Evolutionary conservation across 2,113 vertebrate genomes (phyloP).

Genomic region (Takifugu flavidus): DNA sequence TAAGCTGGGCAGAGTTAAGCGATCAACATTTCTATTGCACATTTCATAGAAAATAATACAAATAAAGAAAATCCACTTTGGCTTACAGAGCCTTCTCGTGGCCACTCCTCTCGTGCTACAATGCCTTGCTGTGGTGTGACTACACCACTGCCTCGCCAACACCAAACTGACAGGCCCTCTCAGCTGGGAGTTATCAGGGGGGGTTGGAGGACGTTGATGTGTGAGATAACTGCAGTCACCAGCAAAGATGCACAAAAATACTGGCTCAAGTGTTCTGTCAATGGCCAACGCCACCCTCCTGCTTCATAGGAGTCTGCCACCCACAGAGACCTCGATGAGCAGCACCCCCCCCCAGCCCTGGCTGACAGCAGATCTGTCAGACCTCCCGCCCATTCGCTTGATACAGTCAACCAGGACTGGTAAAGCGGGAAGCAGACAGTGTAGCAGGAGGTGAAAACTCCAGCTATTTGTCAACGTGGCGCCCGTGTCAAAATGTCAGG

Average conservation of each 20-base stretch:
- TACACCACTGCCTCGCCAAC: slow-evolving; percentile 31
- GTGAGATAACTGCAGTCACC: slow-evolving; percentile 25
- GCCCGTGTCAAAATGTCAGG: slow-evolving; percentile 82
- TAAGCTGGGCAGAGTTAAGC: not conserved
- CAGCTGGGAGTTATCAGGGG: slow-evolving; percentile 34
- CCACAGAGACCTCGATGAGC: slow-evolving; percentile 77
- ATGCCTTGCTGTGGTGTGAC: slow-evolving; percentile 30
- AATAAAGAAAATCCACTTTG: not conserved
- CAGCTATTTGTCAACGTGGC: slow-evolving; percentile 81
- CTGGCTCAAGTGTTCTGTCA: slow-evolving; percentile 38
- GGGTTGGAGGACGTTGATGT: slow-evolving; percentile 2
- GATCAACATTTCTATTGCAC: not conserved
- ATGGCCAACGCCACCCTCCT: slow-evolving; percentile 38
- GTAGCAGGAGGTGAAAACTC: slow-evolving; percentile 79
- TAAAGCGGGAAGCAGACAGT: slow-evolving; percentile 76
- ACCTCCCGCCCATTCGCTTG: slow-evolving; percentile 49
- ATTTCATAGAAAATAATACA: not conserved
- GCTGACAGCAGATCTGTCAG: slow-evolving; percentile 73
- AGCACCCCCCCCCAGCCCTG: slow-evolving; percentile 10
- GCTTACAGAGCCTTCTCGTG: not conserved
- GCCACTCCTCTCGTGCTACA: slow-evolving; percentile 10
- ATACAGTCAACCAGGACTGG: slow-evolving; percentile 70
- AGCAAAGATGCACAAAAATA: slow-evolving; percentile 25
- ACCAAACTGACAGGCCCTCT: slow-evolving; percentile 58
- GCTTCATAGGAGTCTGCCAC: slow-evolving; percentile 65